phyloP scores from a whole-genome alignment of 1,140 invertebrate species.

The Monochamus saltuarius region DNA sequence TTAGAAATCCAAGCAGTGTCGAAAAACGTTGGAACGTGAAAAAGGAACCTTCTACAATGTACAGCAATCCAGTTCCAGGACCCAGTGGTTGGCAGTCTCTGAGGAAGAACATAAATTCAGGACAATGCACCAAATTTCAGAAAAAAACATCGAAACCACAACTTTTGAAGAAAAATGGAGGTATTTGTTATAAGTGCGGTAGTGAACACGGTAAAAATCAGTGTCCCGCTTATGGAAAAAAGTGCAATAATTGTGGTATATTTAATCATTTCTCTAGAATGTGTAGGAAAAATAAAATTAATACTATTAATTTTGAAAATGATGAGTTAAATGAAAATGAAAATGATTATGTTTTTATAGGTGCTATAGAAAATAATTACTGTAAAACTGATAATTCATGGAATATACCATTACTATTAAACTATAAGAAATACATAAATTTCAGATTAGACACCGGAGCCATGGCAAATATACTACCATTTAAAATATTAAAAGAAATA shows the following conservation, averaged over 20 bases:
- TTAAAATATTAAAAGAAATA: conserved; percentile 14
- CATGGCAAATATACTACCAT: conserved; percentile 9
- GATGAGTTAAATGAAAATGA: background rate
- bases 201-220: conserved; percentile 1
- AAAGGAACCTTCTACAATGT: no score
- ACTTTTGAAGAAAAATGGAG: background rate
- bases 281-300: conserved; percentile 12
- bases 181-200: conserved; percentile 8
- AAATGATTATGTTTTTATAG: conserved; percentile 1
- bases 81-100: no score
- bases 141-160: no score
- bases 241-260: conserved; percentile 4
- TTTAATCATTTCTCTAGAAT: conserved; percentile 6
- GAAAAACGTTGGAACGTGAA: no score
- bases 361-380: background rate
- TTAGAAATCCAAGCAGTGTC: no score
- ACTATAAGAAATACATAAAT: background rate
- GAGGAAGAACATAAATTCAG: no score
- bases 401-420: background rate
- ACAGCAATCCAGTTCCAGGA: no score
- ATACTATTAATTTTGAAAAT: background rate
- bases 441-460: conserved; percentile 17
- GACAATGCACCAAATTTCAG: no score
- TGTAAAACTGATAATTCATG: background rate
- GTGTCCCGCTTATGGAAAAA: conserved; percentile 10